Conservation (phyloP, 2,797 vertebrate species). For the Leptoclinus maculatus region DNA sequence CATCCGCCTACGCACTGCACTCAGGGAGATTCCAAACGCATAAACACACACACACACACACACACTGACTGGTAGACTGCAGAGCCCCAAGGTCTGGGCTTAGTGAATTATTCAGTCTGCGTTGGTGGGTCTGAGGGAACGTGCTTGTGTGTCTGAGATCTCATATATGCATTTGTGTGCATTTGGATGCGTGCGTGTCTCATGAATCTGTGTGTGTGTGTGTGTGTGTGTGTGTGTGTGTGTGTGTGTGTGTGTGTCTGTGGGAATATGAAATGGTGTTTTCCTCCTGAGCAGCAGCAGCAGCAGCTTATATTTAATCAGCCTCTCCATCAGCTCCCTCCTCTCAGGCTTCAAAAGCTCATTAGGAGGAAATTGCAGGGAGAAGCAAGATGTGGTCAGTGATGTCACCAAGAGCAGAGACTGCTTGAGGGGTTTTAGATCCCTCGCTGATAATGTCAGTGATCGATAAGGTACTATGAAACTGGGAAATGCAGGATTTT, state of each 20-base stretch:
- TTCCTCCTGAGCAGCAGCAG: slow-evolving; percentile 39
- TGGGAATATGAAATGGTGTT: slow-evolving; percentile 56
- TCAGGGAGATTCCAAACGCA: slow-evolving; percentile 64
- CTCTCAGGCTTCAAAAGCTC: slow-evolving; percentile 49
- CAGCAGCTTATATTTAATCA: slow-evolving; percentile 61
- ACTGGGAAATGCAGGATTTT: neutral
- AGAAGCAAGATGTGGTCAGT: slow-evolving; percentile 29
- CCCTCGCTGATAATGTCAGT: neutral
- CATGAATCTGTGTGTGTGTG: slow-evolving; percentile 18
- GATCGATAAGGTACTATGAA: neutral
- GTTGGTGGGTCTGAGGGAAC: slow-evolving; percentile 57
- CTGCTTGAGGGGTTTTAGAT: neutral
- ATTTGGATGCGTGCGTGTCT: slow-evolving; percentile 13
- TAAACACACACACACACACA: slow-evolving; percentile 29
- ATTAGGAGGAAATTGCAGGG: slow-evolving; percentile 52
- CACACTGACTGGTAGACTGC: slow-evolving; percentile 54
- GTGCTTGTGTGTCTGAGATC: slow-evolving; percentile 28
- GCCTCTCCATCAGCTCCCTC: slow-evolving; percentile 45
- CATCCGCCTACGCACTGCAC: slow-evolving; percentile 60
- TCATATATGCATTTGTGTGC: slow-evolving; percentile 18
- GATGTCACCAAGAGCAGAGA: slow-evolving; percentile 30
- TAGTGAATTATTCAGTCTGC: slow-evolving; percentile 76
- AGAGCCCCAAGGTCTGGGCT: slow-evolving; percentile 59
- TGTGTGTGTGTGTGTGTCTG: slow-evolving; percentile 21
- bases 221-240: slow-evolving; percentile 29